Evolutionary conservation across 2,888 invertebrate species (phyloP).

Genomic region (Ferrisia virgata): DNA sequence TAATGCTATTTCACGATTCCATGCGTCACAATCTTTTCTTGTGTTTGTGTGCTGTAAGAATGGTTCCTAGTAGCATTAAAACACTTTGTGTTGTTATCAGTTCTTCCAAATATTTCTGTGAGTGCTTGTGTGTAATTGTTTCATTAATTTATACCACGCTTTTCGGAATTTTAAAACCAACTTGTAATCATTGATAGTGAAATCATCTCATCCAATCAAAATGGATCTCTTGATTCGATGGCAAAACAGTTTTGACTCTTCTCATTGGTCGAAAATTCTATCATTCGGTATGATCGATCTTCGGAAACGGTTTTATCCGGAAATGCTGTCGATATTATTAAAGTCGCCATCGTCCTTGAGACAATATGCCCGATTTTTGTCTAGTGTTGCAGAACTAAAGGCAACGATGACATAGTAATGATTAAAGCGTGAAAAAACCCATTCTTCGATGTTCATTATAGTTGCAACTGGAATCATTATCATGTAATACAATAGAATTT

Average conservation of each 20-base stretch:
- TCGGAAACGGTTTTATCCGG: neutral
- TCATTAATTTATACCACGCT: too few species aligned
- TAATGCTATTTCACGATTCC: too few species aligned
- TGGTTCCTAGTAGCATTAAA: too few species aligned
- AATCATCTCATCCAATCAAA: too few species aligned
- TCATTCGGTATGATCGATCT: neutral
- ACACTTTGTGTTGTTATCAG: too few species aligned
- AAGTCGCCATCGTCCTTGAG: neutral
- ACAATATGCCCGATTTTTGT: neutral
- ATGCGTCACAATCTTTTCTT: too few species aligned
- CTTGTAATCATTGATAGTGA: too few species aligned
- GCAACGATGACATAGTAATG: neutral
- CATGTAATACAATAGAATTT: neutral
- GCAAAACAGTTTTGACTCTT: neutral
- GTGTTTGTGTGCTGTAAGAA: too few species aligned
- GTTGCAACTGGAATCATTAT: neutral
- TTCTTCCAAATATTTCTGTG: too few species aligned
- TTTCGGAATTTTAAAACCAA: too few species aligned
- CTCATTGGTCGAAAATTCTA: neutral
- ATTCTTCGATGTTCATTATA: neutral
- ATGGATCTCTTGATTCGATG: neutral
- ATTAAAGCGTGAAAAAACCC: neutral
- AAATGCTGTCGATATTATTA: neutral
- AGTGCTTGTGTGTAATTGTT: too few species aligned
- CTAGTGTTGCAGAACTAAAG: neutral